phyloP scores from a whole-genome alignment of 2,113 vertebrate genomes.

The Amblyornis subalaris region DNA sequence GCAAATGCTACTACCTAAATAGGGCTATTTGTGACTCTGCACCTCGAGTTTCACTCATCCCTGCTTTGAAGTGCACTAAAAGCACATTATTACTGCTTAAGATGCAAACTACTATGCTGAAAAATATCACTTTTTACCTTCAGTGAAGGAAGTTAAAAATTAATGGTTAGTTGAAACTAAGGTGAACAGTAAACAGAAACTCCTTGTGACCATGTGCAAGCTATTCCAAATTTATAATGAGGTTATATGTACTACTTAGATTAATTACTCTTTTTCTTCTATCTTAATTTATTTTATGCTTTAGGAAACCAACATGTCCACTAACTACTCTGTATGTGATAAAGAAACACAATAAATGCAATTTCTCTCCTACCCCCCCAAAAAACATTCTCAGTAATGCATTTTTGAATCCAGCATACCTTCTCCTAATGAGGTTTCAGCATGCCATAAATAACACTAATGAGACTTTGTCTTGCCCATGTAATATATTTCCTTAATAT shows the following conservation, averaged over 20 bases:
- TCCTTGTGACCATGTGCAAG: conserved; percentile 47
- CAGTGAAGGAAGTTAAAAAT: conserved; percentile 70
- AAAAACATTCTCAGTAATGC: conserved; percentile 72
- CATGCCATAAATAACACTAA: conserved; percentile 83
- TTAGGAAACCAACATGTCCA: conserved; percentile 71
- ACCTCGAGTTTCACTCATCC: conserved; percentile 72
- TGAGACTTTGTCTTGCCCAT: conserved; percentile 78
- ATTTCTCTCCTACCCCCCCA: conserved; percentile 60
- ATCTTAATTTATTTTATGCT: conserved; percentile 75
- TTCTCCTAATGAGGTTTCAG: conserved; percentile 82
- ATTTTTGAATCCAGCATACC: conserved; percentile 80
- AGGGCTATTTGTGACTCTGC: conserved; percentile 68
- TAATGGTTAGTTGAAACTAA: conserved; percentile 56
- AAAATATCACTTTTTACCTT: conserved; percentile 69
- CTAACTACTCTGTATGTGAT: conserved; percentile 72
- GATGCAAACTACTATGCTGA: conserved; percentile 73
- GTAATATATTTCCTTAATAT: conserved; percentile 83
- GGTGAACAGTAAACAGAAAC: conserved; percentile 65
- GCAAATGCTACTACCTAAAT: conserved; percentile 68
- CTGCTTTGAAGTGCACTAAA: conserved; percentile 69
- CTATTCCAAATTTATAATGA: conserved; percentile 51
- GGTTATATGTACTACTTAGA: conserved; percentile 57
- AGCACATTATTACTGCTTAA: conserved; percentile 75
- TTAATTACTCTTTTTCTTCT: conserved; percentile 73
- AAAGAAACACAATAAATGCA: conserved; percentile 79